Evolutionary conservation across 2,797 vertebrate species (phyloP).

Genomic region (Mycteria americana): DNA sequence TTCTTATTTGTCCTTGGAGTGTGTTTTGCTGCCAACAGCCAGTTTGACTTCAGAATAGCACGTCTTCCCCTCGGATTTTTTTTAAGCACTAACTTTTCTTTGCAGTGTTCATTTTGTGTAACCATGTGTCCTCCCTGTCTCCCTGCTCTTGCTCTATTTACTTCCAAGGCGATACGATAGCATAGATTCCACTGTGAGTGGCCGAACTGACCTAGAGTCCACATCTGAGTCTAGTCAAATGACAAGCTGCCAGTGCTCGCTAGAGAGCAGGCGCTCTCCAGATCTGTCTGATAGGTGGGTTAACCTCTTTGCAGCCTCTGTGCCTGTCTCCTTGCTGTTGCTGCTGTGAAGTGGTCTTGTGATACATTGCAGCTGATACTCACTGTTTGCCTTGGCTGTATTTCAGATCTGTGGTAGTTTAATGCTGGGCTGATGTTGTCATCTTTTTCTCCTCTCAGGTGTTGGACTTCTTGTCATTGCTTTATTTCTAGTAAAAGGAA

Average conservation of each 20-base stretch:
- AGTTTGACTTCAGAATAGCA: background rate
- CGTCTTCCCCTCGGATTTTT: background rate
- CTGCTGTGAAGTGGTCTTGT: background rate
- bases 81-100: background rate
- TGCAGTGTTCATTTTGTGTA: background rate
- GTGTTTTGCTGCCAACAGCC: background rate
- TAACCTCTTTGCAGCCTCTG: background rate
- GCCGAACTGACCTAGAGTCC: conserved; percentile 54
- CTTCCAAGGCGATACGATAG: conserved; percentile 50
- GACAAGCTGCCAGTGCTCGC: conserved; percentile 63
- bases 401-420: background rate
- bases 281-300: conserved; percentile 60
- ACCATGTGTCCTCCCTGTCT: background rate
- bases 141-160: conserved; percentile 42
- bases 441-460: background rate
- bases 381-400: background rate
- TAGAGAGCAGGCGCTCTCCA: conserved; percentile 61
- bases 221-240: conserved; percentile 64
- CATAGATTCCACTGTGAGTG: conserved; percentile 57
- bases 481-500: background rate
- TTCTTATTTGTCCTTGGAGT: background rate
- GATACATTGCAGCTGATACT: background rate
- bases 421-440: background rate
- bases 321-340: background rate
- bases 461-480: background rate